phyloP scores from a whole-genome alignment of 1,140 invertebrate species.

The Apolygus lucorum region DNA sequence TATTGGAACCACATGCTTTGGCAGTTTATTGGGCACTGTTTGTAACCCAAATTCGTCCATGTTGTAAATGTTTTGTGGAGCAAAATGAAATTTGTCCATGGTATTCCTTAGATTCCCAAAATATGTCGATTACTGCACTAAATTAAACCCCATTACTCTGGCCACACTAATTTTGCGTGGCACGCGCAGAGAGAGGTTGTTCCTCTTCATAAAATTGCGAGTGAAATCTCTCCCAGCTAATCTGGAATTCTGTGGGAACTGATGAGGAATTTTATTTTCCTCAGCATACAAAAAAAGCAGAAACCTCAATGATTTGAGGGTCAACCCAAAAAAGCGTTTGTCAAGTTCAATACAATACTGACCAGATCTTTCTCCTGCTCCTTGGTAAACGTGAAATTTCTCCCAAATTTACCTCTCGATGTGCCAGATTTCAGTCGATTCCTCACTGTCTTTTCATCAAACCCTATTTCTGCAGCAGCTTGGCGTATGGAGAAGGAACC shows the following conservation, averaged over 20 bases:
- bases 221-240: slow-evolving; percentile 25
- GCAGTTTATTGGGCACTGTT: slow-evolving; percentile 33
- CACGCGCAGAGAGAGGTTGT: slow-evolving; percentile 21
- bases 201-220: slow-evolving; percentile 12
- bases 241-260: slow-evolving; percentile 13
- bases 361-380: background rate
- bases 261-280: slow-evolving; percentile 18
- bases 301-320: slow-evolving; percentile 7
- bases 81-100: slow-evolving; percentile 23
- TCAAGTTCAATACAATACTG: background rate
- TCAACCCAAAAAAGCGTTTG: slow-evolving; percentile 17
- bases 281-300: slow-evolving; percentile 6
- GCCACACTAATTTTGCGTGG: slow-evolving; percentile 28
- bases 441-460: background rate
- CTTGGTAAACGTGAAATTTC: background rate
- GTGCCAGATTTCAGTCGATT: background rate
- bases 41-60: slow-evolving; percentile 36
- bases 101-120: slow-evolving; percentile 27
- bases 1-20: slow-evolving; percentile 34
- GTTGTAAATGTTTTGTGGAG: slow-evolving; percentile 32
- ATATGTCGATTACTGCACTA: slow-evolving; percentile 28
- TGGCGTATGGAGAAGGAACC: background rate
- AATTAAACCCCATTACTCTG: slow-evolving; percentile 32
- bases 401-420: background rate
- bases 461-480: background rate